Evolutionary conservation across 2,113 vertebrate genomes (phyloP), one percentile per base, ranked within the genome.

Genomic region (Parotia lawesii): DNA sequence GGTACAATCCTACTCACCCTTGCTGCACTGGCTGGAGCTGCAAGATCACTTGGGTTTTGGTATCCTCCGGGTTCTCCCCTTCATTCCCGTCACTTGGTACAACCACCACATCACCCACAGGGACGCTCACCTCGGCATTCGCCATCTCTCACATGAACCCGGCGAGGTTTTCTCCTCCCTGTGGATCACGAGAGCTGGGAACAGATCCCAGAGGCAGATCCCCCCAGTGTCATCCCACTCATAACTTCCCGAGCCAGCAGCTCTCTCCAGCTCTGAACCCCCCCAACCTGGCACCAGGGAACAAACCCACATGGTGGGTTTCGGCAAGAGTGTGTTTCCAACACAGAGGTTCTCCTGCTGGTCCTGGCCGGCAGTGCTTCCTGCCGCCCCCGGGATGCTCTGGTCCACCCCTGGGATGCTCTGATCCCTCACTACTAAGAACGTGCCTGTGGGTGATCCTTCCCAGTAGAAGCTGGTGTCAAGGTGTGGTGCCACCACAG

Each of bases 11-110:
- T 31, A 97, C 98, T 97, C 98, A 99, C 99, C 98, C 98, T 62
- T 98, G 98, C 42, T 98, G 97, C 93, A 99, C 98, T 5, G 99
- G 98, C 91, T 99, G 99, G 62, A 98, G 97, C 95, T 99, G 98
- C 94, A 99, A 85, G 93, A 98, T 98, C 95, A 99, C 99, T 97
- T 98, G 98, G 79, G 98, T 99, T 97, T 99, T 99, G 82, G 97
- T 98, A 42, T 98, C 98, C 97, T 99, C 98, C 57, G 98, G 97
- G 12, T 97, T 98, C 85, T 98, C 98, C 61, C 97, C 98, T 87
- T 98, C 98, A 57, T 97, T 98, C 19, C 97, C 97, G 4, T 98
- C 98, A 81, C 98, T 98, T 96, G 98, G 99, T 88, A 98, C 97
- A 88, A 98, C 98, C 95, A 98, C 98, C 93, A 99, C 98, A 93